Evolutionary conservation across 2,113 vertebrate genomes (phyloP).

Genomic region (Nematolebias whitei): DNA sequence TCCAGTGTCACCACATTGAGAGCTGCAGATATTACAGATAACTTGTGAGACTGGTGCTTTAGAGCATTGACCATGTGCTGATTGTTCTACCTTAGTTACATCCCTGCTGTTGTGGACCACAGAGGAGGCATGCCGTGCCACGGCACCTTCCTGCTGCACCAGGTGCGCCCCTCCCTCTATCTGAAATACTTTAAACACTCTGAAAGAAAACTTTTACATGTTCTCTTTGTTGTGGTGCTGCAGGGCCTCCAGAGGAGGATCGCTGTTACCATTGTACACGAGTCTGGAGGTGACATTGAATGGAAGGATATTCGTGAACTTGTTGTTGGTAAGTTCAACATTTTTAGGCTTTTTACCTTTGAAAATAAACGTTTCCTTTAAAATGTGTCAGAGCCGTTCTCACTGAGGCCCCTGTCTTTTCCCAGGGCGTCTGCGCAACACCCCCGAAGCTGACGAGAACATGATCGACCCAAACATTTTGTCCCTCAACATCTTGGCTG

Average conservation of each 20-base stretch:
- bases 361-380: neutral
- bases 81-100: constrained; percentile 82
- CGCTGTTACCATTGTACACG: constrained; percentile 92
- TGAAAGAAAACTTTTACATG: neutral
- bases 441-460: constrained; percentile 90
- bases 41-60: neutral
- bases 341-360: neutral
- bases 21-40: neutral
- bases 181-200: neutral
- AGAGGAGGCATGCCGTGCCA: constrained; percentile 94
- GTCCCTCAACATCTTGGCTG: constrained; percentile 94
- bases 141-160: constrained; percentile 95
- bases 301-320: constrained; percentile 97
- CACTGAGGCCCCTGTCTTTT: neutral
- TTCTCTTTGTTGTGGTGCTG: neutral
- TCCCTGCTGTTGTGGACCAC: constrained; percentile 95
- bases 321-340: constrained; percentile 88
- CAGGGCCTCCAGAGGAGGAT: constrained; percentile 97
- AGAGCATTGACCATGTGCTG: neutral
- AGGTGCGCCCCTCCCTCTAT: no score
- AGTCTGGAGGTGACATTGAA: constrained; percentile 88
- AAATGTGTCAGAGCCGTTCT: neutral
- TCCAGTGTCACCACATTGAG: neutral
- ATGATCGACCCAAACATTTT: constrained; percentile 95
- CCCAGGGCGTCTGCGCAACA: constrained; percentile 92